These are phyloP conservation scores for Aldrovandia affinis DNA, from an alignment of 2,797 vertebrate genomes.

Conservation along the genomic window DNA sequence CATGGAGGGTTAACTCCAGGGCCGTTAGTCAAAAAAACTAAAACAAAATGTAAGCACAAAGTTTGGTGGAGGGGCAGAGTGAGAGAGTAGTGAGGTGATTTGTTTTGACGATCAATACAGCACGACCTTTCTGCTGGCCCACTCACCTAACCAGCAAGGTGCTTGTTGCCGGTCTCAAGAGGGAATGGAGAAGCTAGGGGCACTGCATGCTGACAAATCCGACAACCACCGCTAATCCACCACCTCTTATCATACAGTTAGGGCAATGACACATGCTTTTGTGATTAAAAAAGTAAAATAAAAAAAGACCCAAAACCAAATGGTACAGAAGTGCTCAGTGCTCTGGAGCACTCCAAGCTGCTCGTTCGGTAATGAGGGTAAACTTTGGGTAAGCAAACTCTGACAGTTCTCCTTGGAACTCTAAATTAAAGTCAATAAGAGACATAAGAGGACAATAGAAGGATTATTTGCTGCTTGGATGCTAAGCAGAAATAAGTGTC, in stretches of 20 bases:
- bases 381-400: neutral
- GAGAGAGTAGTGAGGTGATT: constrained; percentile 12
- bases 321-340: neutral
- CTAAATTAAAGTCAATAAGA: constrained; percentile 5
- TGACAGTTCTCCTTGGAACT: neutral
- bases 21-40: neutral
- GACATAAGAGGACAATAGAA: neutral
- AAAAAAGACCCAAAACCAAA: neutral
- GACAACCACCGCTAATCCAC: neutral
- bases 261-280: neutral
- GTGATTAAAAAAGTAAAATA: neutral
- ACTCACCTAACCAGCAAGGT: no score
- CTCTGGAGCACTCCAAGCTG: neutral
- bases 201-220: no score
- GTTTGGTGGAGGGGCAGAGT: neutral
- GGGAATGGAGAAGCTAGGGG: no score
- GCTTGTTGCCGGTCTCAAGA: no score
- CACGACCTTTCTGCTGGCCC: constrained; percentile 21
- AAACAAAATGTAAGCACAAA: neutral
- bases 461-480: neutral
- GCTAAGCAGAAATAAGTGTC: neutral
- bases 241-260: neutral
- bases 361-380: neutral
- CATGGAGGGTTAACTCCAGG: neutral
- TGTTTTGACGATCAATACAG: constrained; percentile 2